These are phyloP conservation scores for Ptychoptera contaminata DNA, from an alignment of 2,888 invertebrate species.

Conservation along the genomic window DNA sequence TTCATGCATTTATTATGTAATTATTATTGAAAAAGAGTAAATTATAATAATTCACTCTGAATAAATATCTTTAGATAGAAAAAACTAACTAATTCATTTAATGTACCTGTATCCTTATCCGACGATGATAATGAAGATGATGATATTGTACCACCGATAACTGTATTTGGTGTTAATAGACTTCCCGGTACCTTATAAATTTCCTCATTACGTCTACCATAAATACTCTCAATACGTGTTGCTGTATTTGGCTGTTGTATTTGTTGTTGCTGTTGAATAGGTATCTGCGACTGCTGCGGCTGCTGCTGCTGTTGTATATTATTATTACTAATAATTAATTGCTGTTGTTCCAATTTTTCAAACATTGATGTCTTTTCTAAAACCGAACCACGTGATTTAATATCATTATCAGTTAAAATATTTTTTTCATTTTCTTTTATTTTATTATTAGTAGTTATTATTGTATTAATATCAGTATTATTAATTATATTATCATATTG, in stretches of 20 bases:
- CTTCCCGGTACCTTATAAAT: constrained; percentile 11
- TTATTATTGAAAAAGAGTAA: too few relatives aligned
- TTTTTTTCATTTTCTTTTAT: constrained; percentile 6
- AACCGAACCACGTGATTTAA: constrained; percentile 28
- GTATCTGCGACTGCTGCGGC: constrained; percentile 6
- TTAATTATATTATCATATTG: constrained; percentile 5
- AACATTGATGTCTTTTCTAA: constrained; percentile 32
- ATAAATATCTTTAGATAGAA: constrained; percentile 6
- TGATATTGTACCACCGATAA: constrained; percentile 5
- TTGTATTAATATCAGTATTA: constrained; percentile 2
- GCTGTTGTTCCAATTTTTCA: constrained; percentile 24
- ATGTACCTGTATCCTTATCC: constrained; percentile 17
- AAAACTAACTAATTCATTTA: constrained; percentile 5
- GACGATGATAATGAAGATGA: not conserved
- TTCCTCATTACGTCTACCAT: constrained; percentile 15
- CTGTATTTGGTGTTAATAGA: not conserved
- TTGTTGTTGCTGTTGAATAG: constrained; percentile 9
- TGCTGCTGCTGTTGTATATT: constrained; percentile 1
- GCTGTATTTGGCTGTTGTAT: constrained; percentile 11
- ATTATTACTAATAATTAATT: constrained; percentile 9
- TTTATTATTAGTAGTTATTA: not conserved
- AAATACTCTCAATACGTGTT: constrained; percentile 11
- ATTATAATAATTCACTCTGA: too few relatives aligned
- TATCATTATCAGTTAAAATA: constrained; percentile 19
- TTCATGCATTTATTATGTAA: too few relatives aligned